Evolutionary conservation across 2,113 vertebrate species (phyloP), one percentile per base, ranked within the genome.

Genomic region (Mormyrus iriodes): DNA sequence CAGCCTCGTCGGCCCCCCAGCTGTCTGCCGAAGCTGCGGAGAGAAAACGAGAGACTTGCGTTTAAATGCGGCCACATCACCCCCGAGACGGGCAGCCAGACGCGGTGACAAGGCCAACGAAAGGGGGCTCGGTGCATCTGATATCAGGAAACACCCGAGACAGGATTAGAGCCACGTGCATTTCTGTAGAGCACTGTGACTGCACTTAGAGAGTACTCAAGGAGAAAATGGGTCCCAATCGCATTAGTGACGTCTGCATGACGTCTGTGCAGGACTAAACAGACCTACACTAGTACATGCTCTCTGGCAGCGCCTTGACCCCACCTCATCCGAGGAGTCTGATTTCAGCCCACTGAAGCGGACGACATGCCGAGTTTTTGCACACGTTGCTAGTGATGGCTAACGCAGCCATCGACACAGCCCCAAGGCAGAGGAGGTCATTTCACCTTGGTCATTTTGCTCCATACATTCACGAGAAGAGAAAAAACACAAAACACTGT

Each of bases 1-100:
- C 97, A 99, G 94, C 98, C 98, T 95, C 98, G 95, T 93, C 97
- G 97, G 92, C 98, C 98, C 93, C 97, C 97, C 94, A 97, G 97
- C 95, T 99, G 98, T 95, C 97, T 98, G 94, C 98, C 98, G 95
- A 99, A 99, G 95, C 98, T 99, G 94, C 12, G 91, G 53, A 92
- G 87, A 91, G 39, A 87, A 4, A 2, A 55, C 15, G n/a, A 7
- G 84, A 88, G 86, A 42, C 6, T 4, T 7, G 51, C 3, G 27
- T 87, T 53, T 21, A 42, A 46, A n/a, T 42, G 52, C 31, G 17
- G 7, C 27, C 35, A 21, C 85, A 19, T 24, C 19, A 55, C 31
- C 1, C 39, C 31, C 1, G n/a, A 39, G 7, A 3, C 13, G 17
- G 24, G 35, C 76, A 7, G 39, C 76, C 35, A 4, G 13, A 39